phyloP scores from a whole-genome alignment of 2,797 vertebrate species.

The Falco novaeseelandiae region DNA sequence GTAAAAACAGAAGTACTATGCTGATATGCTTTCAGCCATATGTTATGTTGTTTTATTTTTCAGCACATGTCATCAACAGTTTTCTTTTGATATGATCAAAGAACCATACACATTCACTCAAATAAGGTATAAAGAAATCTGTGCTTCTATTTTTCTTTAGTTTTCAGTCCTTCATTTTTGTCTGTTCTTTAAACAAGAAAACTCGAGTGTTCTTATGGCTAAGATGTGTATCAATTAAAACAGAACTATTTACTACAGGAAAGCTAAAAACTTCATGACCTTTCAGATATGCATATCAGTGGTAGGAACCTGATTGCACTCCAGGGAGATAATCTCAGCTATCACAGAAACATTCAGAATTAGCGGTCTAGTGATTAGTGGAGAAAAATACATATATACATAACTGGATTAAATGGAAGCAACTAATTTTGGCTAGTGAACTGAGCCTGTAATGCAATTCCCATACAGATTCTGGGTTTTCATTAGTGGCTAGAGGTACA shows the following conservation, averaged over 20 bases:
- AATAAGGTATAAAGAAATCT: constrained; percentile 69
- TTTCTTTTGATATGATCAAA: constrained; percentile 64
- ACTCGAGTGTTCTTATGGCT: neutral
- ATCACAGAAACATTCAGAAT: neutral
- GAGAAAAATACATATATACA: neutral
- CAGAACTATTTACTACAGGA: neutral
- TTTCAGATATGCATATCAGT: neutral
- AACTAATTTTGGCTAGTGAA: neutral
- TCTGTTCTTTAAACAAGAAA: constrained; percentile 22
- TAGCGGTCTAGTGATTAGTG: neutral
- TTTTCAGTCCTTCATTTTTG: constrained; percentile 18
- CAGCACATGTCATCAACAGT: constrained; percentile 61
- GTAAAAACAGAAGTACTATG: constrained; percentile 11
- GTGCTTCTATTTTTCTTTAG: constrained; percentile 30
- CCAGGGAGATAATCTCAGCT: neutral
- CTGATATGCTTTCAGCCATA: constrained; percentile 56
- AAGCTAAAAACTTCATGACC: neutral
- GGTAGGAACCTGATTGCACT: neutral
- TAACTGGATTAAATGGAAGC: neutral
- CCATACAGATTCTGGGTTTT: neutral
- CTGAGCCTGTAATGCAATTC: neutral
- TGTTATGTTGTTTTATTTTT: constrained; percentile 64
- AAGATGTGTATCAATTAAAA: constrained; percentile 33
- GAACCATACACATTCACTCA: constrained; percentile 53
- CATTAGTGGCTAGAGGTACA: neutral